Evolutionary conservation across 2,888 invertebrate species (phyloP), one percentile per base, ranked within the genome.

Genomic region (Sipha maydis): DNA sequence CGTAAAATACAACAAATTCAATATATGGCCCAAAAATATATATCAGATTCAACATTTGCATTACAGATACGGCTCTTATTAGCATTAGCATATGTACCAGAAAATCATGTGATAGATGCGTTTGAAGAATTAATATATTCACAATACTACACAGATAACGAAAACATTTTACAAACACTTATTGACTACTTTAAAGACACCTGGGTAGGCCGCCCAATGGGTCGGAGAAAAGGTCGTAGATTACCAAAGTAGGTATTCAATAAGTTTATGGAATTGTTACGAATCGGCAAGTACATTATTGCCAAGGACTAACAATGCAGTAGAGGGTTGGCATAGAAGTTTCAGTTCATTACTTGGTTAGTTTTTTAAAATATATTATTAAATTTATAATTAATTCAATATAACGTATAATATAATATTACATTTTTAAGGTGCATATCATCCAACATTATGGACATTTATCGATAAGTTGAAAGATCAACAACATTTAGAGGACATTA

Each of bases 41-140:
- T n/a, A n/a, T n/a, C n/a, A n/a, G n/a, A n/a, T n/a, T n/a, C n/a
- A n/a, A n/a, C n/a, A n/a, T n/a, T n/a, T n/a, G n/a, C n/a, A n/a
- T n/a, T n/a, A n/a, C n/a, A n/a, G n/a, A n/a, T n/a, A n/a, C n/a
- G n/a, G n/a, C n/a, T n/a, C n/a, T 41, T 77, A 76, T 76, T 25
- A 38, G 76, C 76, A 76, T 76, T 38, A 38, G 76, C 41, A 38
- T 76, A 77, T 77, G 25, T n/a, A n/a, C n/a, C n/a, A n/a, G n/a
- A 25, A 48, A n/a, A 25, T 48, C 77, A 48, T 48, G 48, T 8
- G 48, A n/a, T 73, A 73, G 19, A 41, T 41, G n/a, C n/a, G 61
- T 80, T 80, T 80, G 67, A 67, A 80, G 80, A 80, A 38, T 8
- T 38, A n/a, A 67, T n/a, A 67, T 17, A 80, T 80, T 80, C 38